Evolutionary conservation across 2,797 vertebrate genomes (phyloP), one percentile per base, ranked within the genome.

Genomic region (Urosaurus nigricauda): DNA sequence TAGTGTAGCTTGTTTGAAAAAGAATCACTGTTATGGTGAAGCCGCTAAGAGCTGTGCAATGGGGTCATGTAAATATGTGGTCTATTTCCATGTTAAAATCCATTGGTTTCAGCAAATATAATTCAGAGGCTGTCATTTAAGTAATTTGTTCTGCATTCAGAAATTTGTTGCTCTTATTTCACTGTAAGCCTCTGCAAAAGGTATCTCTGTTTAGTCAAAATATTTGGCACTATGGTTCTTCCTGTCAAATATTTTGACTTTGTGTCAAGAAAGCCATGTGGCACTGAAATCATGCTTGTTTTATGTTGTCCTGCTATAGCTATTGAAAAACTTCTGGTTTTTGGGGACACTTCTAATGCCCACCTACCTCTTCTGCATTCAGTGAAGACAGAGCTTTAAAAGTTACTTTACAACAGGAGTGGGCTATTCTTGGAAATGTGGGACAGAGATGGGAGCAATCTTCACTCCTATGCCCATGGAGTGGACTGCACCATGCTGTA

Each of bases 111-210:
- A 81, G 40, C 32, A 74, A 65, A 77, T 2, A 86, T 32, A 85
- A 79, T 73, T n/a, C 0, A 0, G 21, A 32, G 21, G 29, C 43
- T 85, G n/a, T 40, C 58, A 17, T 32, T 78, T 56, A 53, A 81
- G 35, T 1, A 12, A 37, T 88, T 91, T 0, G 0, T 83, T 87
- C 53, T 75, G 84, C 58, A 87, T 78, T 2, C 8, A n/a, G n/a
- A 81, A n/a, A 74, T 29, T 86, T n/a, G 29, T 88, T 26, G 58
- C 32, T 82, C 58, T 83, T 0, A 0, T 51, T 35, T 89, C 74
- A 87, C 86, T 80, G 35, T 17, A 68, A 88, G 51, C 17, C 53
- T 58, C 51, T 40, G 51, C 29, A 79, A 79, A 79, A 58, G 19
- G 32, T 58, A 21, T 4, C 53, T 19, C 7, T 16, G 29, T 79